These are phyloP conservation scores for Chaetodon trifasciatus DNA, from an alignment of 2,797 vertebrate species.

Conservation along the genomic window DNA sequence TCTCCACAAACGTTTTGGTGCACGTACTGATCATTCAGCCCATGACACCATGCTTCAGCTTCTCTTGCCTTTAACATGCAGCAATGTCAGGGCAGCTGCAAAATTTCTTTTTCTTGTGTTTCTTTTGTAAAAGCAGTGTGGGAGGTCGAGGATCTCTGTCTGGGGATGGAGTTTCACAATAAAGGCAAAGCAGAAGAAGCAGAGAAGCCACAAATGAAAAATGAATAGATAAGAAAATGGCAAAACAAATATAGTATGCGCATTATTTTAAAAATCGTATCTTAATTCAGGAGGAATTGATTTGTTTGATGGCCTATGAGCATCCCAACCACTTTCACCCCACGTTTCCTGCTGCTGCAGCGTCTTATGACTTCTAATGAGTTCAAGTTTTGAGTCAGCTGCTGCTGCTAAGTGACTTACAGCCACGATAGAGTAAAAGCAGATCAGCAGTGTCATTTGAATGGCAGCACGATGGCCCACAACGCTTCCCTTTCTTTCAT, in stretches of 20 bases:
- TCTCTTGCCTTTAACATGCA: conserved; percentile 22
- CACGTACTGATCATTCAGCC: conserved; percentile 3
- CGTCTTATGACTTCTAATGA: background rate
- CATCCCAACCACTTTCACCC: background rate
- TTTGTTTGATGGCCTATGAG: background rate
- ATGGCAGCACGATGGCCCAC: background rate
- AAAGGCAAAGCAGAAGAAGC: background rate
- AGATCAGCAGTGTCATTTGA: background rate
- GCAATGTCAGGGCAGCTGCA: background rate
- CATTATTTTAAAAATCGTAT: background rate
- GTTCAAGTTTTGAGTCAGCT: background rate
- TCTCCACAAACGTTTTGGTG: conserved; percentile 2
- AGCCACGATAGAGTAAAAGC: background rate
- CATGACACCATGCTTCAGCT: conserved; percentile 23
- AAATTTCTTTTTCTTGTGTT: too few relatives aligned
- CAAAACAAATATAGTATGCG: background rate
- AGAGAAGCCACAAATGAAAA: background rate
- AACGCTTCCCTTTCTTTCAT: background rate
- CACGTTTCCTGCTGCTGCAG: background rate
- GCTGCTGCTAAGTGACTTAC: background rate
- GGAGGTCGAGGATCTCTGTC: background rate
- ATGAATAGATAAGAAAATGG: background rate
- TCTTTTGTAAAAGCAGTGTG: background rate
- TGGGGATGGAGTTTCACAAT: background rate
- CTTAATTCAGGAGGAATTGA: background rate